Evolutionary conservation across 2,113 vertebrate species (phyloP).

Genomic region (Gymnobelideus leadbeateri): DNA sequence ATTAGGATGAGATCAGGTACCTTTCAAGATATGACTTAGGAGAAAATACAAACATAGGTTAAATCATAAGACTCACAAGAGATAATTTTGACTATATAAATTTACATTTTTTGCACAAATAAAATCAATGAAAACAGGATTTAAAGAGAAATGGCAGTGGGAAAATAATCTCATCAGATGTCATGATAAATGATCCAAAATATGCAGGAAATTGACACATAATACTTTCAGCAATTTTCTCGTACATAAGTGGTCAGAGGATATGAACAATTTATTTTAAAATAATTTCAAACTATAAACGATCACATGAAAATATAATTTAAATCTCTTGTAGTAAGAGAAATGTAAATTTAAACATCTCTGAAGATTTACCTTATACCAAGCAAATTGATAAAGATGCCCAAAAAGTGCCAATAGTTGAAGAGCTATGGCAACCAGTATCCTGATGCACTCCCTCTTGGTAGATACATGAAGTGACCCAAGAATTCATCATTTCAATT

Average conservation of each 20-base stretch:
- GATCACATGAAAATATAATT: not conserved
- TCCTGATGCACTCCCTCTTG: not conserved
- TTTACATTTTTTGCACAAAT: too few species aligned
- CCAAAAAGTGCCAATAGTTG: not conserved
- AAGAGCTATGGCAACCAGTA: not conserved
- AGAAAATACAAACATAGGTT: too few species aligned
- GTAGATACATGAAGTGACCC: not conserved
- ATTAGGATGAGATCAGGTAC: not conserved
- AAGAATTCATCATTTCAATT: not conserved
- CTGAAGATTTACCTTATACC: not conserved
- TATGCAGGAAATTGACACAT: too few species aligned
- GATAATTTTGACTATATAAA: too few species aligned
- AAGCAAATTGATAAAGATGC: not conserved
- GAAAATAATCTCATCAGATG: too few species aligned
- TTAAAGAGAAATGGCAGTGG: too few species aligned
- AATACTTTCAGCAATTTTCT: not conserved
- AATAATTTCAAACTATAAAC: not conserved
- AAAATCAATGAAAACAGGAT: too few species aligned
- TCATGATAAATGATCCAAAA: too few species aligned
- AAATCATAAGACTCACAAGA: too few species aligned
- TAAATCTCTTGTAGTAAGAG: not conserved
- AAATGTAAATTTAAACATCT: not conserved
- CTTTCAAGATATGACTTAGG: too few species aligned
- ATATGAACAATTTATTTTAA: not conserved
- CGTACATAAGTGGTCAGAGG: not conserved